Evolutionary conservation across 2,797 vertebrate genomes (phyloP), one percentile per base, ranked within the genome.

Genomic region (Muscicapa comitata): DNA sequence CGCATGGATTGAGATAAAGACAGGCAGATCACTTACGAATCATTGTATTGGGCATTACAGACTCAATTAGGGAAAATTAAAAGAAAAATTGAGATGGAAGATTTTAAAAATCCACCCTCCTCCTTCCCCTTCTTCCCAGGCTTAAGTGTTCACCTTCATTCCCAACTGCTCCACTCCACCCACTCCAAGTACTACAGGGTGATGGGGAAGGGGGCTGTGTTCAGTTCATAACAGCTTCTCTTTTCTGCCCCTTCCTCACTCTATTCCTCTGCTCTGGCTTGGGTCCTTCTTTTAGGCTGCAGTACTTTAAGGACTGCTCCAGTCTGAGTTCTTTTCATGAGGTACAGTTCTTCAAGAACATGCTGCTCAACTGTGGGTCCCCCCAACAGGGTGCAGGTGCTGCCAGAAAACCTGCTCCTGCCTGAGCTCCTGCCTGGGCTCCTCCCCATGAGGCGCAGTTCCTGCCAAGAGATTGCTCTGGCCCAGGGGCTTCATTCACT

Each of bases 401-500:
- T 54, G 23, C 7, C 17, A 63, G 35, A 45, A 86, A 86, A 31
- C 7, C 19, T 79, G 11, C 12, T 79, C 15, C 67, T 58, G 17
- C 5, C 4, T 42, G n/a, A 11, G 17, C 38, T 75, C 7, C 67
- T 58, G 17, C 5, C 4, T 42, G n/a, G 13, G 17, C 38, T 75
- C 7, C 13, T 66, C 35, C 59, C 25, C 8, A 26, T 53, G 33
- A 47, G 29, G 25, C 33, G 21, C 3, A 7, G 53, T 17, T 63
- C 35, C 50, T 63, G n/a, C 9, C 45, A 67, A 37, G 17, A 62
- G 11, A 23, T 43, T 58, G 9, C 23, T 79, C 43, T 71, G 29
- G 15, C 4, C 7, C 29, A 33, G 17, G 25, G 13, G 25, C 28
- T 61, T 31, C 31, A 28, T 2, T 4, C 0, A 0, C 20, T 47